Conservation (phyloP, 2,888 invertebrate species). For the Ophioninae sp. region DNA sequence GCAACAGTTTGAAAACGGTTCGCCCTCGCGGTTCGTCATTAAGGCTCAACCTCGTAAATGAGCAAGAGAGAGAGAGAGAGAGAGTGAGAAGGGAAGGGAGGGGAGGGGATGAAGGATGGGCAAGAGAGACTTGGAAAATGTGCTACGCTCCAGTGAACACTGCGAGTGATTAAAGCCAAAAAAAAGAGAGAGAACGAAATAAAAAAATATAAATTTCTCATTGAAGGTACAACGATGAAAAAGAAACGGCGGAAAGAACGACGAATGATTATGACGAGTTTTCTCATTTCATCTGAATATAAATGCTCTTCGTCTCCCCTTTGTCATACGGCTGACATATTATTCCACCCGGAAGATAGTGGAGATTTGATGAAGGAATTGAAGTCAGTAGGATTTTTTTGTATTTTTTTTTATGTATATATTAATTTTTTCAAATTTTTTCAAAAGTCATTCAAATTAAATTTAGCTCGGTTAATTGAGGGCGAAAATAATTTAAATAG, state of each 20-base stretch:
- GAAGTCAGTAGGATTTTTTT: no score
- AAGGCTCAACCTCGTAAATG: constrained; percentile 3
- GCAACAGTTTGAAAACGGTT: constrained; percentile 59
- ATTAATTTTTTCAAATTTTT: no score
- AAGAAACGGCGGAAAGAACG: background rate
- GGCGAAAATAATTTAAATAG: no score
- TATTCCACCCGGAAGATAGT: no score
- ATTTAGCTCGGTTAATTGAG: no score
- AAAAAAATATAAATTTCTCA: constrained; percentile 37
- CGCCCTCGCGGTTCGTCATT: constrained; percentile 38
- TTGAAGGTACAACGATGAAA: constrained; percentile 46
- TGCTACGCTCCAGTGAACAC: constrained; percentile 7
- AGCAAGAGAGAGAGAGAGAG: background rate
- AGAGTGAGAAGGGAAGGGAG: background rate
- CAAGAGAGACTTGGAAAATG: constrained; percentile 39
- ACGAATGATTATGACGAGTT: constrained; percentile 52
- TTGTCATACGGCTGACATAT: no score
- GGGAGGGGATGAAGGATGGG: background rate
- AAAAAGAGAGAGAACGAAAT: constrained; percentile 7
- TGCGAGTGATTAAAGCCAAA: constrained; percentile 37
- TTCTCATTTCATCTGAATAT: constrained; percentile 54
- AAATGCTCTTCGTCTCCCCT: constrained; percentile 17
- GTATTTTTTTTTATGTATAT: no score
- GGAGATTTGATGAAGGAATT: no score
- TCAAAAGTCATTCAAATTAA: no score